Conservation (phyloP, 2,113 vertebrate genomes). For the Dasyurus viverrinus region DNA sequence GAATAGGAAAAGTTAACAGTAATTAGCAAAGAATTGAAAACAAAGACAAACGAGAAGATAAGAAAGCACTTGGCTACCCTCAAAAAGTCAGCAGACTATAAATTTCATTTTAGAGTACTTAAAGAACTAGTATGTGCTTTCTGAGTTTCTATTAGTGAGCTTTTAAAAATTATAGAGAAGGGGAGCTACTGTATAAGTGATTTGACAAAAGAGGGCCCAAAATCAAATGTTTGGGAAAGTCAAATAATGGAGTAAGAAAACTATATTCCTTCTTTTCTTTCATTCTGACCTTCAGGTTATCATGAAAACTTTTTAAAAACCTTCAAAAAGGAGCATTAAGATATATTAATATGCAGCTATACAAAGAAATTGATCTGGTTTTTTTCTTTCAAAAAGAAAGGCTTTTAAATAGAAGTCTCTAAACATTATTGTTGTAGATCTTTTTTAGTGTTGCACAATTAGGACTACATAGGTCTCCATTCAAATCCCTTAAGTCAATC, state of each 20-base stretch:
- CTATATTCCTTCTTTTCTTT: neutral
- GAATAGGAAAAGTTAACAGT: neutral
- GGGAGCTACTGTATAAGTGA: neutral
- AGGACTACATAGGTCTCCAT: constrained; percentile 2
- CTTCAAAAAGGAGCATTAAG: neutral
- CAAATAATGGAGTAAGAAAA: neutral
- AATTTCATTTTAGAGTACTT: neutral
- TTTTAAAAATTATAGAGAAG: neutral
- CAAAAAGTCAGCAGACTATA: neutral
- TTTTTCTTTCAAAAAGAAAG: neutral
- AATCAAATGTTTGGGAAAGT: neutral
- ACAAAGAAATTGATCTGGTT: neutral
- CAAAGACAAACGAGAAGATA: neutral
- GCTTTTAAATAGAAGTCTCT: constrained; percentile 21
- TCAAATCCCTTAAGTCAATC: neutral
- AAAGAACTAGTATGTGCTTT: neutral
- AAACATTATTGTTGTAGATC: constrained; percentile 29
- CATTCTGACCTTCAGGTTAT: neutral
- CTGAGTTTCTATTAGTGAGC: neutral
- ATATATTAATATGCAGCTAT: constrained; percentile 29
- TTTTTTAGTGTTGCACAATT: constrained; percentile 27
- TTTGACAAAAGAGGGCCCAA: neutral
- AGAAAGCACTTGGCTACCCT: neutral
- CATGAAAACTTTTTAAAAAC: constrained; percentile 39
- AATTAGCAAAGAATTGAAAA: neutral